Evolutionary conservation across 92 coral and sea anemone species (phyloP).

Genomic region (Isaurus tuberculatus): DNA sequence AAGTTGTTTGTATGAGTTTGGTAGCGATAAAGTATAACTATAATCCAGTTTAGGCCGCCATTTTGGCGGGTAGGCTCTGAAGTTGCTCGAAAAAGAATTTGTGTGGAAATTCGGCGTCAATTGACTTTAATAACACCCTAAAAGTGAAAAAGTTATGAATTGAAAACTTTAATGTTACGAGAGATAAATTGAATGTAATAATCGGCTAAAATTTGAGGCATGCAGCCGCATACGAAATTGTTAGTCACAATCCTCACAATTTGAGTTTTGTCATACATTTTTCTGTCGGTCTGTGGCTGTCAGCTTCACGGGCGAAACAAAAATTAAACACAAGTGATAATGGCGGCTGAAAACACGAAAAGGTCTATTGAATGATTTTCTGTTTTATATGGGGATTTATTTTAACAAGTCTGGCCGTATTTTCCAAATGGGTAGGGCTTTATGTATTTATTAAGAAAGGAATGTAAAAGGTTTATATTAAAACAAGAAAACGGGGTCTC

Average conservation of each 20-base stretch:
- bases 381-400: constrained; percentile 42
- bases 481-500: constrained; percentile 20
- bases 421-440: constrained; percentile 20
- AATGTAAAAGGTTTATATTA: constrained; percentile 2
- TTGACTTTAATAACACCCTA: constrained; percentile 9
- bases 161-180: constrained; percentile 12
- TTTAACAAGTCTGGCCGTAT: constrained; percentile 35
- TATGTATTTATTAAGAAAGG: constrained; percentile 7
- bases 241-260: constrained; percentile 7
- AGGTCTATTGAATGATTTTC: constrained; percentile 23
- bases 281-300: constrained; percentile 21
- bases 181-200: constrained; percentile 20
- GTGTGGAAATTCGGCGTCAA: constrained; percentile 2
- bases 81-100: constrained; percentile 27
- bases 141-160: constrained; percentile 12
- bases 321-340: background rate
- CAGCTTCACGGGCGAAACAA: constrained; percentile 24
- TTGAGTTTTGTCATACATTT: constrained; percentile 23
- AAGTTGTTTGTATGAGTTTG: constrained; percentile 21
- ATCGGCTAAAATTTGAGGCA: constrained; percentile 4
- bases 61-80: constrained; percentile 30
- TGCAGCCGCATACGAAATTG: background rate
- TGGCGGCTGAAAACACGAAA: constrained; percentile 15
- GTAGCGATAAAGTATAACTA: constrained; percentile 15
- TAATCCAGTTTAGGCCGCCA: constrained; percentile 15